Conservation (phyloP, 2,113 vertebrate genomes). For the Apeltes quadracus region DNA sequence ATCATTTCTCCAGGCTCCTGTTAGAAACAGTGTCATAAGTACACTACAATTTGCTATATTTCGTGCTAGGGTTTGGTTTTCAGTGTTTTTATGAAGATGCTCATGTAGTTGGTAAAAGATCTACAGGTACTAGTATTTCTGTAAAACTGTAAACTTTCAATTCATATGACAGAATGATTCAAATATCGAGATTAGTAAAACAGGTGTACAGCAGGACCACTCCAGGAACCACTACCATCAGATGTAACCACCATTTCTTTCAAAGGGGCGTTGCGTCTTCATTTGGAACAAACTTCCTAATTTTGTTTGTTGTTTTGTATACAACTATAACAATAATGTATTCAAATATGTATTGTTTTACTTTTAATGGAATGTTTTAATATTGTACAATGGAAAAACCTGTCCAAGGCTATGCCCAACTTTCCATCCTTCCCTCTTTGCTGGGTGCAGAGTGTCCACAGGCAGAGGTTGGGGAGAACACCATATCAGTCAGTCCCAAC, state of each 20-base stretch:
- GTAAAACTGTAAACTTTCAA: neutral
- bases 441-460: slow-evolving; percentile 87
- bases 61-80: neutral
- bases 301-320: no score
- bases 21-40: neutral
- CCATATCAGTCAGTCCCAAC: slow-evolving; percentile 92
- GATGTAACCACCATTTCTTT: no score
- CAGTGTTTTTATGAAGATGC: neutral
- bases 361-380: neutral
- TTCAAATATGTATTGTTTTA: neutral
- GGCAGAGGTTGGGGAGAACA: slow-evolving; percentile 91
- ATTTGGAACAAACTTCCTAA: no score
- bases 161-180: no score
- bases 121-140: neutral
- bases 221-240: no score
- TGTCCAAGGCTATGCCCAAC: neutral
- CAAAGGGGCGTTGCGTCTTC: no score
- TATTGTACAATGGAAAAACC: neutral
- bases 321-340: no score
- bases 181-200: no score
- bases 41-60: neutral
- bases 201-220: no score
- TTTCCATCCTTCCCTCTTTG: neutral
- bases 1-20: no score
- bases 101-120: neutral